Percentiles rank a stretch among this genome's conserved stretches.
phyloP scores from a whole-genome alignment of 2,113 vertebrate genomes.

The Pollachius pollachius region DNA sequence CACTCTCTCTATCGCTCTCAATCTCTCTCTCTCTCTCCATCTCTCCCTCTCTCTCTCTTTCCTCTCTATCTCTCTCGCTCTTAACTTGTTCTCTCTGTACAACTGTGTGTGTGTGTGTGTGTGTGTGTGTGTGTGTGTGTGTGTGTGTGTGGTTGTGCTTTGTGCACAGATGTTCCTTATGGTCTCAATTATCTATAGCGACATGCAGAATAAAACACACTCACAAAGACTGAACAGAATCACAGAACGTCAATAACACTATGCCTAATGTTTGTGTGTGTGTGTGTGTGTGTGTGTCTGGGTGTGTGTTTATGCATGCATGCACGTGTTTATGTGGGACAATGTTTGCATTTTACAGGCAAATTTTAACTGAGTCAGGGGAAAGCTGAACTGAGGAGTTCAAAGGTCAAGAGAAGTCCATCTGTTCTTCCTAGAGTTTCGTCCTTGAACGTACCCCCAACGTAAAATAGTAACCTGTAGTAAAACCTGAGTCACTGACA shows the following conservation, averaged over 20 bases:
- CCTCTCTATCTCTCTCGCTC: neutral
- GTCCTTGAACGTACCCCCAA: too few relatives aligned
- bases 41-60: neutral
- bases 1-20: neutral
- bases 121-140: neutral
- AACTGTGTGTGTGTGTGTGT: neutral
- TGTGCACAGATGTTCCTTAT: neutral
- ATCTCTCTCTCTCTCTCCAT: conserved; percentile 4
- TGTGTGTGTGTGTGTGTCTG: conserved; percentile 1
- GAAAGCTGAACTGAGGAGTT: too few relatives aligned
- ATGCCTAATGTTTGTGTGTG: conserved; percentile 8
- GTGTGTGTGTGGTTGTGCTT: neutral
- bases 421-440: too few relatives aligned
- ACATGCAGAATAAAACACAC: neutral
- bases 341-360: too few relatives aligned
- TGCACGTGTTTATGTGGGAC: neutral
- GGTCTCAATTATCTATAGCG: neutral
- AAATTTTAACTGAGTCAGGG: too few relatives aligned
- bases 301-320: neutral
- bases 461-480: too few relatives aligned
- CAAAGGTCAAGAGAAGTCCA: too few relatives aligned
- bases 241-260: neutral
- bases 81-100: neutral
- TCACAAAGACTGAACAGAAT: neutral
- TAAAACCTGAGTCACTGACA: too few relatives aligned